Evolutionary conservation across 2,888 invertebrate species (phyloP).

Genomic region (Xestoiulus laeticollis): DNA sequence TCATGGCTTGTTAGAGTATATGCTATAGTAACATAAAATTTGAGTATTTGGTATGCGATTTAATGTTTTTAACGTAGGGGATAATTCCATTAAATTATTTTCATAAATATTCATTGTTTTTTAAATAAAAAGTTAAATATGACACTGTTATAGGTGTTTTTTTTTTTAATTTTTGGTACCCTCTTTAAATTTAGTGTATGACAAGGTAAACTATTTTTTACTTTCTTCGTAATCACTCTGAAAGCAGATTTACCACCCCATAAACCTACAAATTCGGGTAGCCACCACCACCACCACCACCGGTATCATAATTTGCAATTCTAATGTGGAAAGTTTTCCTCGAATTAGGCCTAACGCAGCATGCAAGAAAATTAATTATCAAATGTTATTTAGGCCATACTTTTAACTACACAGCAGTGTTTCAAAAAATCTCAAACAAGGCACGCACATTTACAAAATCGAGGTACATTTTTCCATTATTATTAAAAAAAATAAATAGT

Average conservation of each 20-base stretch:
- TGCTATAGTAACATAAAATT: too few species aligned
- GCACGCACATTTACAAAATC: slow-evolving; percentile 13
- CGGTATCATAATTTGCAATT: neutral
- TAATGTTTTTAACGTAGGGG: too few species aligned
- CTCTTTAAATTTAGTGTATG: too few species aligned
- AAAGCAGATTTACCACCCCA: slow-evolving; percentile 1
- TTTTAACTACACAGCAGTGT: neutral
- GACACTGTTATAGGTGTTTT: too few species aligned
- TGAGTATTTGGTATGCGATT: too few species aligned
- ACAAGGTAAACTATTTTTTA: neutral
- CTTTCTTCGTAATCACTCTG: neutral
- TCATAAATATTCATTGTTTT: too few species aligned
- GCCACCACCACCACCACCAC: slow-evolving; percentile 35
- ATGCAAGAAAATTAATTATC: slow-evolving; percentile 28
- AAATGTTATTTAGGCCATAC: slow-evolving; percentile 34
- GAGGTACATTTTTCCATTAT: neutral
- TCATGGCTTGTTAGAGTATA: too few species aligned
- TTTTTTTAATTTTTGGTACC: too few species aligned
- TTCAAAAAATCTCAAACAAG: neutral
- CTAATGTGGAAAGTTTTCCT: neutral
- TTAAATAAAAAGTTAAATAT: too few species aligned
- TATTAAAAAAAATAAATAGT: neutral
- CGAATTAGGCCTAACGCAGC: slow-evolving; percentile 23
- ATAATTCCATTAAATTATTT: too few species aligned
- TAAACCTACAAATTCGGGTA: slow-evolving; percentile 15